phyloP scores from a whole-genome alignment of 2,797 vertebrate genomes.

The Hapalemur alaotrensis region DNA sequence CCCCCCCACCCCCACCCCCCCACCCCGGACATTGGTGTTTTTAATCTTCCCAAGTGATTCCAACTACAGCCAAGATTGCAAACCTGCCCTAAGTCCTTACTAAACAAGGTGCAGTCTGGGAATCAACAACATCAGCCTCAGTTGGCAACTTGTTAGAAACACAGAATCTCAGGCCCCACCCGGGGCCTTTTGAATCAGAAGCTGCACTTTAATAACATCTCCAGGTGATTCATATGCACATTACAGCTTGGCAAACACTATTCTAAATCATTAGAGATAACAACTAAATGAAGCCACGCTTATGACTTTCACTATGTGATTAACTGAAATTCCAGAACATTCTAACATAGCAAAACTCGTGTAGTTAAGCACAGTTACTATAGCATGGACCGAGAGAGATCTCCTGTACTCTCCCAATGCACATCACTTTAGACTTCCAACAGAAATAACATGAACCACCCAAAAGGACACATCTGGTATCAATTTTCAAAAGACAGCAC shows the following conservation, averaged over 20 bases:
- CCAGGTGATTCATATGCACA: not conserved
- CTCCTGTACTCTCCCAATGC: not conserved
- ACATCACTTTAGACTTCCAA: not conserved
- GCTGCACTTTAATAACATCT: not conserved
- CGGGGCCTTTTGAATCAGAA: not conserved
- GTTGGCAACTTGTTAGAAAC: not conserved
- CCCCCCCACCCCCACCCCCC: no score
- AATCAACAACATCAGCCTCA: not conserved
- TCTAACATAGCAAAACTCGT: not conserved
- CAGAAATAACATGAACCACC: not conserved
- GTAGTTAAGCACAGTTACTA: not conserved
- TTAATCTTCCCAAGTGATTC: not conserved
- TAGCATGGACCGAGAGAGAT: not conserved
- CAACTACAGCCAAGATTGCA: not conserved
- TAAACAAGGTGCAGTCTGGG: not conserved
- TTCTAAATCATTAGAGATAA: constrained; percentile 22
- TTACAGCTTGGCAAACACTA: not conserved
- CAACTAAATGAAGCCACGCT: not conserved
- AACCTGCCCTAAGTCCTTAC: not conserved
- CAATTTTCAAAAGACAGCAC: not conserved
- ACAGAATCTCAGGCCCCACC: not conserved
- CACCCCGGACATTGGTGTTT: not conserved
- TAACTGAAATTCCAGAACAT: constrained; percentile 22
- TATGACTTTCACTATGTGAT: not conserved
- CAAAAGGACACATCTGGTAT: not conserved